Conservation (phyloP, 2,797 vertebrate species). For the Notamacropus eugenii region DNA sequence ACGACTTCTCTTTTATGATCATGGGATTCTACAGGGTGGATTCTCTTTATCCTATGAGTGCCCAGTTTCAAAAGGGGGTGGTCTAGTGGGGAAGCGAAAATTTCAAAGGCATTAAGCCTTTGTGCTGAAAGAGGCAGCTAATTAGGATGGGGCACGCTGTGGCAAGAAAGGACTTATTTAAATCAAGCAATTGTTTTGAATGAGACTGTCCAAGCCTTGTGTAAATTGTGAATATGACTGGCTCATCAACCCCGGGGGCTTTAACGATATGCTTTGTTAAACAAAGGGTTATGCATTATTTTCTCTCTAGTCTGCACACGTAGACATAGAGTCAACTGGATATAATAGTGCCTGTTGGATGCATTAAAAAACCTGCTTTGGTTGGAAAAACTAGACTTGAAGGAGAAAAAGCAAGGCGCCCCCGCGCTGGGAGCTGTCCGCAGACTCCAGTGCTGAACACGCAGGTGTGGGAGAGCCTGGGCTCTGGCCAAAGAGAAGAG, state of each 20-base stretch:
- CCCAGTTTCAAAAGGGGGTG: conserved; percentile 22
- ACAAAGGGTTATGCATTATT: conserved; percentile 59
- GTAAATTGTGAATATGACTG: conserved; percentile 48
- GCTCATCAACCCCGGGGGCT: conserved; percentile 24
- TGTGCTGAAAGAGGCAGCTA: conserved; percentile 63
- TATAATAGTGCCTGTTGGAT: neutral
- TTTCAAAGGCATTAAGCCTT: conserved; percentile 62
- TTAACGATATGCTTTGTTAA: conserved; percentile 63
- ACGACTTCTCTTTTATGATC: neutral
- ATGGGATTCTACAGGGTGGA: neutral
- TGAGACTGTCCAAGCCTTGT: conserved; percentile 20
- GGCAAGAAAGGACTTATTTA: conserved; percentile 62
- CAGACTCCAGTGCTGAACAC: conserved; percentile 79
- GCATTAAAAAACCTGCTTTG: conserved; percentile 60
- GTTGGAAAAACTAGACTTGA: neutral
- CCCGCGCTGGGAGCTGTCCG: conserved; percentile 80
- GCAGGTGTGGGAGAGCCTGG: conserved; percentile 34
- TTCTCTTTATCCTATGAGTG: conserved; percentile 20
- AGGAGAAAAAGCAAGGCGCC: neutral
- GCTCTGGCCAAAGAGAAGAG: neutral
- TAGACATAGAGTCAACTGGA: neutral
- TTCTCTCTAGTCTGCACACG: conserved; percentile 14
- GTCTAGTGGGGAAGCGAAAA: neutral
- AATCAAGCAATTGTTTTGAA: conserved; percentile 26
- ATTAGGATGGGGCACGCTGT: conserved; percentile 65